phyloP scores from a whole-genome alignment of 2,797 vertebrate species.

The Pseudochaenichthys georgianus region DNA sequence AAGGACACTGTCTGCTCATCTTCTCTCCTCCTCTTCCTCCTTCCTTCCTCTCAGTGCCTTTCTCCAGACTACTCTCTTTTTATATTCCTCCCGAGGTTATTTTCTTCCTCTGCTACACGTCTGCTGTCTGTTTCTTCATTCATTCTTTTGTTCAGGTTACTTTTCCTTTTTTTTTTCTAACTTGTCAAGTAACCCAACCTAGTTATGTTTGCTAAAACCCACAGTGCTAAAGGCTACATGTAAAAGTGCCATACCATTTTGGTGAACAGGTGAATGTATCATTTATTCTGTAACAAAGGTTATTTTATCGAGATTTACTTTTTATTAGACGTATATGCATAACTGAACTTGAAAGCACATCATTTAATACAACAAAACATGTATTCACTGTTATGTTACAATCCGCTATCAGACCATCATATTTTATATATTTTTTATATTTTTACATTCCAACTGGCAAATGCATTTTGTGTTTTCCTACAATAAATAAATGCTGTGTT shows the following conservation, averaged over 20 bases:
- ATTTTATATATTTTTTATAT: no score
- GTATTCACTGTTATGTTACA: neutral
- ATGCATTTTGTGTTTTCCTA: no score
- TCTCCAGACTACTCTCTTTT: conserved; percentile 77
- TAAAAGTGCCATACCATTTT: conserved; percentile 40
- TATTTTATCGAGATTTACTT: neutral
- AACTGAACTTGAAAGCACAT: neutral
- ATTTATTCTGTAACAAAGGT: neutral
- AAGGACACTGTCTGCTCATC: conserved; percentile 80
- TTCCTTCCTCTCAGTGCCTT: conserved; percentile 74
- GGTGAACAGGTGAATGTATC: conserved; percentile 47
- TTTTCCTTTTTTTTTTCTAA: conserved; percentile 28
- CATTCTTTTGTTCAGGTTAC: conserved; percentile 69
- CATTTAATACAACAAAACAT: neutral
- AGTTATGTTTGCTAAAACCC: conserved; percentile 23
- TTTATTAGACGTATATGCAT: neutral
- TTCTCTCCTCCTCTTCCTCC: conserved; percentile 77
- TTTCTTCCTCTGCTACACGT: conserved; percentile 77
- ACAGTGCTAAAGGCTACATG: conserved; percentile 30
- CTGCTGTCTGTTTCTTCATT: conserved; percentile 83
- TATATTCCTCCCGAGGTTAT: conserved; percentile 78
- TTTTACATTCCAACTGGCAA: no score
- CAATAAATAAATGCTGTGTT: no score
- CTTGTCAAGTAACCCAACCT: conserved; percentile 42
- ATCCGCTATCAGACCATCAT: neutral